Conservation (phyloP, 2,888 invertebrate species). For the Dromius quadrimaculatus region DNA sequence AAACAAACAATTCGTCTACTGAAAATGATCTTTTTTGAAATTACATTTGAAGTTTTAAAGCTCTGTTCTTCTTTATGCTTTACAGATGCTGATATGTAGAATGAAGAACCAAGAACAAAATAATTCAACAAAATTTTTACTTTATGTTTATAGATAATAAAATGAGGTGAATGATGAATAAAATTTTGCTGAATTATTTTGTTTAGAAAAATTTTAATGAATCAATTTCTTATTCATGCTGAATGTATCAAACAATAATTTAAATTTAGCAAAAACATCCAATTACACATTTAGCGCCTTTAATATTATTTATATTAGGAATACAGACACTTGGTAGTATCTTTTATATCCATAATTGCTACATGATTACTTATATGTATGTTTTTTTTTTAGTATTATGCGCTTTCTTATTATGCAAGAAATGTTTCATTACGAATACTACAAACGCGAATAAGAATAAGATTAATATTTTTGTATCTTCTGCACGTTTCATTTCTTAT, state of each 20-base stretch:
- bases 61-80: conserved; percentile 35
- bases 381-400: conserved; percentile 14
- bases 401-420: conserved; percentile 3
- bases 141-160: conserved; percentile 18
- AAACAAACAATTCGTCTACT: conserved; percentile 8
- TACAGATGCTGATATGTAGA: conserved; percentile 40
- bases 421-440: too few relatives aligned
- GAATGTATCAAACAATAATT: not conserved
- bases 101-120: conserved; percentile 32
- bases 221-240: conserved; percentile 20
- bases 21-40: conserved; percentile 5
- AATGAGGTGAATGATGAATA: conserved; percentile 7
- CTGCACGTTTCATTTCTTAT: too few relatives aligned
- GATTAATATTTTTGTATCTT: too few relatives aligned
- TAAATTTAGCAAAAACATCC: conserved; percentile 35
- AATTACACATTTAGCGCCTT: conserved; percentile 38
- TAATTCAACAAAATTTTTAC: conserved; percentile 16
- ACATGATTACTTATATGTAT: conserved; percentile 26
- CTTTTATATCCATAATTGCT: conserved; percentile 26
- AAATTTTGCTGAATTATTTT: conserved; percentile 26
- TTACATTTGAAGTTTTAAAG: conserved; percentile 6
- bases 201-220: conserved; percentile 7
- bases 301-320: conserved; percentile 33
- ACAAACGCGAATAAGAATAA: too few relatives aligned
- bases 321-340: conserved; percentile 43